Percentiles rank a stretch among this genome's conserved stretches.
Conservation (phyloP, 2,888 invertebrate genomes). For the Erpobdella octoculata region DNA sequence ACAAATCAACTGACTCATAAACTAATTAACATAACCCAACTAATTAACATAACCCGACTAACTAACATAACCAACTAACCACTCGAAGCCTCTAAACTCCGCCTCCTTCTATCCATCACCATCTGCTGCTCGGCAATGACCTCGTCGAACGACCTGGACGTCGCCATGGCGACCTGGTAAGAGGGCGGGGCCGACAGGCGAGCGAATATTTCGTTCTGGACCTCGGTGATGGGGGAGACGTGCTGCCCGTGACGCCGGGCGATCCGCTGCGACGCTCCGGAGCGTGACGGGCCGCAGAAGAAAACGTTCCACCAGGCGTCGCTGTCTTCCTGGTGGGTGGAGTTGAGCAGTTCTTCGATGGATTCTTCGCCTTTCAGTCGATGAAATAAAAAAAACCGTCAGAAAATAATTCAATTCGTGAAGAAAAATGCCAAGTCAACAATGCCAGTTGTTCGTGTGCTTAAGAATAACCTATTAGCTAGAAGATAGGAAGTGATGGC, state of each 20-base stretch:
- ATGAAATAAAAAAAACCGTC: background rate
- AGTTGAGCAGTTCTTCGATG: background rate
- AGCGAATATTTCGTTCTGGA: conserved; percentile 50
- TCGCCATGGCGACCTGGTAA: conserved; percentile 54
- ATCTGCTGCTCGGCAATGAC: conserved; percentile 34
- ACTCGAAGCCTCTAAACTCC: background rate
- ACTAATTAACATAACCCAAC: background rate
- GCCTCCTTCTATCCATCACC: background rate
- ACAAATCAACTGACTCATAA: background rate
- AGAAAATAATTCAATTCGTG: background rate
- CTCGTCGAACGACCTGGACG: conserved; percentile 48
- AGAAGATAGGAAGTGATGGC: too few relatives aligned
- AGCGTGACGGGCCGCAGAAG: background rate
- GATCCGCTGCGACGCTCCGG: background rate
- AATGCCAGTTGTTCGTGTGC: too few relatives aligned
- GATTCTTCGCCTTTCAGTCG: background rate
- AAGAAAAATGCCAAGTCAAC: too few relatives aligned
- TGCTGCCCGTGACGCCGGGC: conserved; percentile 27
- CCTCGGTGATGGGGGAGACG: conserved; percentile 47
- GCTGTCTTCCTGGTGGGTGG: background rate
- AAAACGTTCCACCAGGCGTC: background rate
- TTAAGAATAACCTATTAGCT: too few relatives aligned
- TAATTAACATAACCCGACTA: background rate
- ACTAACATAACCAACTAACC: background rate
- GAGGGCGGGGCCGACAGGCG: conserved; percentile 55